These are phyloP conservation scores for Lucifuga dentata DNA, from an alignment of 2,113 vertebrate species.

Conservation along the genomic window DNA sequence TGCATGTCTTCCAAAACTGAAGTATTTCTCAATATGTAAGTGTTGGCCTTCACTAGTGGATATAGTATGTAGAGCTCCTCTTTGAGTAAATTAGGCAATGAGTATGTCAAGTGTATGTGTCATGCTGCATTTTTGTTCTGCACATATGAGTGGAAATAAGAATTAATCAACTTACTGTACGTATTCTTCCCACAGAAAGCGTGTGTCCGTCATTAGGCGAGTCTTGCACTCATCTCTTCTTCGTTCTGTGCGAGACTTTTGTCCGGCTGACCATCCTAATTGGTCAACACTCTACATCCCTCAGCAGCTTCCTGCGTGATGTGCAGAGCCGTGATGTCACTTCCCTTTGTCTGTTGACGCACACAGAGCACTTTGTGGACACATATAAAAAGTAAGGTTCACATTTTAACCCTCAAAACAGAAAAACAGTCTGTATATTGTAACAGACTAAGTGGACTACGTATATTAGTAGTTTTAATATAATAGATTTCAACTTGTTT, in stretches of 20 bases:
- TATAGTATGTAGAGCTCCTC: too few relatives aligned
- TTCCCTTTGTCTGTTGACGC: slow-evolving; percentile 88
- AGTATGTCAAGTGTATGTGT: too few relatives aligned
- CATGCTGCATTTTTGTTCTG: neutral
- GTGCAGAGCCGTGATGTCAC: slow-evolving; percentile 81
- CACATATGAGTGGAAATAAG: neutral
- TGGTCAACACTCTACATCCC: slow-evolving; percentile 90
- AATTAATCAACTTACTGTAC: neutral
- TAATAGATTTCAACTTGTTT: too few relatives aligned
- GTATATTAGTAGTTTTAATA: too few relatives aligned
- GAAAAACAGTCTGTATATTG: neutral
- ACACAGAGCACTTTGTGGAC: slow-evolving; percentile 89
- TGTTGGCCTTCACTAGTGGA: too few relatives aligned
- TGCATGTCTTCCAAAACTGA: too few relatives aligned
- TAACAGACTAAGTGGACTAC: neutral
- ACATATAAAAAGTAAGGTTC: slow-evolving; percentile 90
- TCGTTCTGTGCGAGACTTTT: slow-evolving; percentile 89
- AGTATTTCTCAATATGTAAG: too few relatives aligned
- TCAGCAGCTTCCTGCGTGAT: slow-evolving; percentile 90
- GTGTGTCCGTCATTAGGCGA: slow-evolving; percentile 75
- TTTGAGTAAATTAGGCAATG: too few relatives aligned
- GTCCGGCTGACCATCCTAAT: slow-evolving; percentile 89
- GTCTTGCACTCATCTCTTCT: slow-evolving; percentile 85
- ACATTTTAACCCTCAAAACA: neutral
- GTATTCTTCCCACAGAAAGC: slow-evolving; percentile 82